Evolutionary conservation across 2,797 vertebrate species (phyloP).

Genomic region (Propithecus perrieri): DNA sequence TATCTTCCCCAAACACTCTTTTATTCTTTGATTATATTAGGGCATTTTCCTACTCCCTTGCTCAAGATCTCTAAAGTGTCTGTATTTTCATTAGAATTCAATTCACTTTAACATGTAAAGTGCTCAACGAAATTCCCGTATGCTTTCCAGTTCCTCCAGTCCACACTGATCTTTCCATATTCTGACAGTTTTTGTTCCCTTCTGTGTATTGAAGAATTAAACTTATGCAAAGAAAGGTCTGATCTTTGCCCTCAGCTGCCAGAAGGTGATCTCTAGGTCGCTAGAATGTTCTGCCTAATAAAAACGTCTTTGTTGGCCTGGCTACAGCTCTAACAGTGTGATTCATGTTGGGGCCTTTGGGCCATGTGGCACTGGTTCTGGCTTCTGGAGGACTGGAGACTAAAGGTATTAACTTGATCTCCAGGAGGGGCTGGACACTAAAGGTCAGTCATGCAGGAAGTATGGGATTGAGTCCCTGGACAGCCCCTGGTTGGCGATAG

Average conservation of each 20-base stretch:
- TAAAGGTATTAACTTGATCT: not conserved
- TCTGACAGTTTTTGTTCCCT: not conserved
- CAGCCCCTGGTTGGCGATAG: not conserved
- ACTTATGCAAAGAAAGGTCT: not conserved
- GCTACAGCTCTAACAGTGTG: not conserved
- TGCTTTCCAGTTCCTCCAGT: not conserved
- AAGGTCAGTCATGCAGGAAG: not conserved
- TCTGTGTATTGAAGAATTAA: not conserved
- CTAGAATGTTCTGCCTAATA: not conserved
- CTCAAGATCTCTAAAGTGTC: not conserved
- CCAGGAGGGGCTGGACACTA: not conserved
- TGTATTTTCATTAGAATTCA: not conserved
- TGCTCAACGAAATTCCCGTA: not conserved
- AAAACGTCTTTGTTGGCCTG: not conserved
- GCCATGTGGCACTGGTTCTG: not conserved
- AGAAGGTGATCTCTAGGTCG: not conserved
- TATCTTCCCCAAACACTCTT: not conserved
- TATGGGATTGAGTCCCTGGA: not conserved
- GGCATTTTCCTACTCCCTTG: not conserved
- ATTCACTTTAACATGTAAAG: not conserved
- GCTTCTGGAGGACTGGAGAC: not conserved
- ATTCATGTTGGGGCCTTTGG: not conserved
- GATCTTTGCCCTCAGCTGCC: not conserved
- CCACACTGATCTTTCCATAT: not conserved
- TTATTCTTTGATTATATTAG: not conserved